These are phyloP conservation scores for Pangasius sanitwongsei DNA, from an alignment of 2,797 vertebrate species.

Conservation along the genomic window DNA sequence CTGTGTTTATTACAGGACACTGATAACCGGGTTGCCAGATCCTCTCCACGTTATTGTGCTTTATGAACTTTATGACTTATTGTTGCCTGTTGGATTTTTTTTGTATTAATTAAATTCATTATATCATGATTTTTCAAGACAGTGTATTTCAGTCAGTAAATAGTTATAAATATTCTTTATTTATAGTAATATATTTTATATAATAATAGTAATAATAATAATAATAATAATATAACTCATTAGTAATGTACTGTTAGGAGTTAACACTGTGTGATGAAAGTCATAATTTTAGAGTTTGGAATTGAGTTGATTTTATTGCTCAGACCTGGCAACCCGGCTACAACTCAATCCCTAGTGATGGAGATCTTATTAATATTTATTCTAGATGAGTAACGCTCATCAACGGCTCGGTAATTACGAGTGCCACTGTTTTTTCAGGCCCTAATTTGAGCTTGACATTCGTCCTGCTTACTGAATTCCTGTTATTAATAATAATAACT, in stretches of 20 bases:
- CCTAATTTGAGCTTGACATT: not conserved
- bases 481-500: not conserved
- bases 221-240: too few relatives aligned
- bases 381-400: too few relatives aligned
- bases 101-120: not conserved
- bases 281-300: too few relatives aligned
- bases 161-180: too few relatives aligned
- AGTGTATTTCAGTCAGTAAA: too few relatives aligned
- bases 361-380: too few relatives aligned
- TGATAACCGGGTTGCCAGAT: not conserved
- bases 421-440: not conserved
- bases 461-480: not conserved
- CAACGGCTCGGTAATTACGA: not conserved
- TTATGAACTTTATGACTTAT: not conserved
- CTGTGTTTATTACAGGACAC: too few relatives aligned
- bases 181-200: too few relatives aligned
- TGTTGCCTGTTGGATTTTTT: not conserved
- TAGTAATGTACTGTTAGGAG: too few relatives aligned
- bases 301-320: not conserved
- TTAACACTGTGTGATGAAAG: too few relatives aligned
- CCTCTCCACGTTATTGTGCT: not conserved
- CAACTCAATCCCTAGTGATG: not conserved
- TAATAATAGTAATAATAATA: too few relatives aligned
- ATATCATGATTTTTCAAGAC: too few relatives aligned
- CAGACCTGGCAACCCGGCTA: not conserved